Evolutionary conservation across 2,113 vertebrate species (phyloP), one percentile per base, ranked within the genome.

Genomic region (Dicrurus megarhynchus): DNA sequence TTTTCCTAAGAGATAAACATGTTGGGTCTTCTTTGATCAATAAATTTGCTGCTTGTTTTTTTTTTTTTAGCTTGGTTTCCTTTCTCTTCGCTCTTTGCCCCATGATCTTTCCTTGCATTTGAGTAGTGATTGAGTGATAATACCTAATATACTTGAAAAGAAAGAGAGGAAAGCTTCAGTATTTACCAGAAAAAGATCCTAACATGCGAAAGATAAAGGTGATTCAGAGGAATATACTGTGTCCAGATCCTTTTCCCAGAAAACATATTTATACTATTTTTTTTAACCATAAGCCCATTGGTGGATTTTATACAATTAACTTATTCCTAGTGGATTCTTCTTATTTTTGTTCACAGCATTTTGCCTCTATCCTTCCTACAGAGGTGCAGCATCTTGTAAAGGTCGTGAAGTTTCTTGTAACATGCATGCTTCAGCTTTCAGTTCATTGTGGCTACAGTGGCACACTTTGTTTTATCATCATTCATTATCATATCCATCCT

Each of bases 271-370:
- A 32, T 84, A 33, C 11, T 64, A 1, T 7, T 53, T 37, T 57
- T 76, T 50, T 39, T 26, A 35, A 71, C 57, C 67, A 33, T 69
- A 69, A 80, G 59, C 23, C 63, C 49, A 68, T 57, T 46, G 63
- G 33, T 91, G 11, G 2, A 1, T 89, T 91, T 84, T 91, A 60
- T 84, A 50, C 33, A 83, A 75, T 82, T 95, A 82, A 85, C 84
- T 94, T 91, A 96, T 74, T 93, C 39, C 61, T 96, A 95, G 94
- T 83, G 86, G 93, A 50, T 94, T 96, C 46, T 92, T 90, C 70
- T 94, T 84, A 94, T 90, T 95, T 96, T 95, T 89, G 67, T 97
- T 92, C 55, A 91, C 92, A 97, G 92, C 77, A 44, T 94, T 95
- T 97, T 96, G 78, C 76, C 83, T 91, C 57, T 96, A 73, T 90